Evolutionary conservation across 2,888 invertebrate genomes (phyloP), one percentile per base, ranked within the genome.

Genomic region (Petrophora chlorosata): DNA sequence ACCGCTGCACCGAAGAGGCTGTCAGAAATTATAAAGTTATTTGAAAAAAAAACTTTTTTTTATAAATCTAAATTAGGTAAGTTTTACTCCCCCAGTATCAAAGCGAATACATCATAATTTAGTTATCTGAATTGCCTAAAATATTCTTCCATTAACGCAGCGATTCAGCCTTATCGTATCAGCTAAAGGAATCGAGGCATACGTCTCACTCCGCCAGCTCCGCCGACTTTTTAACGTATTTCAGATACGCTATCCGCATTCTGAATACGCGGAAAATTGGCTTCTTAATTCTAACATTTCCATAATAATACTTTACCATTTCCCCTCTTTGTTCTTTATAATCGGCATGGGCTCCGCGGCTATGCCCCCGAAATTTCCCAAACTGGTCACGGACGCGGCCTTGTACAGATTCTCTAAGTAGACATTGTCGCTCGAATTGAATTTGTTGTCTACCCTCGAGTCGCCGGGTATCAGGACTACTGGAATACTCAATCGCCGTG

Each of bases 301-400:
- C 9, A 50, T 39, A 46, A 52, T 48, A 49, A 43, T 46, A 40
- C 63, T 73, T 62, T 81, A 85, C 91, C 92, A 90, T 82, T 89
- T 90, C 15, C 89, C 89, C 47, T 88, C 85, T 50, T 87, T 89
- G 46, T 89, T 88, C 70, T 87, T 89, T 42, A 86, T 87, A 44
- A 89, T 85, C 3, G 90, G 87, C 84, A 90, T 80, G 0, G 90
- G 89, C 56, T 82, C 90, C 0, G 78, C 87, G 1, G 76, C 85
- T 10, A 88, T 82, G 29, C 65, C 80, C 0, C 88, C 88, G 15
- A 90, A 88, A 65, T 85, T 87, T 0, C 90, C 89, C 49, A 90
- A 76, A 66, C 90, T 90, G 1, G 85, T 82, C 7, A 86, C 83
- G 0, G 90, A 90, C 0, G 87, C 86, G 0, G 90, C 88, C 59